phyloP scores from a whole-genome alignment of 2,888 invertebrate species.

The Caenorhabditis sinica region DNA sequence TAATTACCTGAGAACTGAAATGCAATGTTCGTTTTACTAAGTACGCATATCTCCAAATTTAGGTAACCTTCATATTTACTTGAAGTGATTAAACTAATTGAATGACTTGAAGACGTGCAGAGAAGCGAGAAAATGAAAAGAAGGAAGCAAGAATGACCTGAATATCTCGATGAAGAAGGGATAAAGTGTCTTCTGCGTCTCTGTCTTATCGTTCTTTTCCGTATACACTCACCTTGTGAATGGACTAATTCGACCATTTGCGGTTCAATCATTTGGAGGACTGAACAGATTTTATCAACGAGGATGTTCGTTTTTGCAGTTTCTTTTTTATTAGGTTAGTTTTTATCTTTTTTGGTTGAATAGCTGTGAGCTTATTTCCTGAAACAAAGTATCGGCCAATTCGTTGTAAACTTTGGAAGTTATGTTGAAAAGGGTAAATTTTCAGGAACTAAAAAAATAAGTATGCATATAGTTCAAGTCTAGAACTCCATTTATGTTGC shows the following conservation, averaged over 20 bases:
- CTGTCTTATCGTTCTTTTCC: slow-evolving; percentile 33
- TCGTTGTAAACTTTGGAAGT: too few species aligned
- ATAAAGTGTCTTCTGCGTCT: slow-evolving; percentile 37
- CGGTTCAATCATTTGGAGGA: slow-evolving; percentile 37
- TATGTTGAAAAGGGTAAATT: too few species aligned
- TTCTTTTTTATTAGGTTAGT: slow-evolving; percentile 35
- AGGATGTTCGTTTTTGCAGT: slow-evolving; percentile 6
- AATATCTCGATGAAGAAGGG: slow-evolving; percentile 40
- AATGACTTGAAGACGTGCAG: slow-evolving; percentile 13
- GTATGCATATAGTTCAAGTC: too few species aligned
- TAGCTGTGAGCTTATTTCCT: too few species aligned
- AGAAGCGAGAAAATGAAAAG: not conserved
- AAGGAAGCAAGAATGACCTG: slow-evolving; percentile 53
- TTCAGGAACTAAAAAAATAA: too few species aligned
- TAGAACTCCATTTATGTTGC: too few species aligned
- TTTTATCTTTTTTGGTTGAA: not conserved
- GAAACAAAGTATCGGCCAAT: too few species aligned
- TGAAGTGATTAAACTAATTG: slow-evolving; percentile 17
- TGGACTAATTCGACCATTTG: slow-evolving; percentile 49
- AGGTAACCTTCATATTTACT: not conserved
- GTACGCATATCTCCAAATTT: not conserved
- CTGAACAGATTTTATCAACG: not conserved
- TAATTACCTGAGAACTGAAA: too few species aligned
- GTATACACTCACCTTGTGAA: slow-evolving; percentile 26
- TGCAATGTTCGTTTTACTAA: not conserved